Evolutionary conservation across 2,113 vertebrate genomes (phyloP), one percentile per base, ranked within the genome.

Genomic region (Sus scrofa): DNA sequence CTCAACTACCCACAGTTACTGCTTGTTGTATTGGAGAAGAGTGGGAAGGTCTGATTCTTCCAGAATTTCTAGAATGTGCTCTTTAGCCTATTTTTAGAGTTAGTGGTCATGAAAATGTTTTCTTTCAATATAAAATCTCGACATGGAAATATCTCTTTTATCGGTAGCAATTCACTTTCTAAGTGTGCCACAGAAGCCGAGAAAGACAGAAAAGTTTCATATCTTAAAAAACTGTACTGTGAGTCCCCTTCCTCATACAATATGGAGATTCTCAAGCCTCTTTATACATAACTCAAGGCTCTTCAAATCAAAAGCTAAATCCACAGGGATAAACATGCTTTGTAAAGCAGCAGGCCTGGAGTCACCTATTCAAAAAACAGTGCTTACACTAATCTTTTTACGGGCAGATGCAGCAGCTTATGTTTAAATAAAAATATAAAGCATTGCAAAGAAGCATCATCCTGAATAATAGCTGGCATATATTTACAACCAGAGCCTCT

Each of bases 221-320:
- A 44, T 16, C n/a, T 94, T 70, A 86, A 77, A 15, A 89, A 71
- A 26, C 0, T 91, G 56, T 58, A 34, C 30, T 9, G 19, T 74
- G 73, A 71, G 63, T 30, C 15, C 52, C 58, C 75, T 79, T 26
- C 27, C 34, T 74, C 81, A 50, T 56, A 67, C 83, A 67, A 82
- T 30, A 54, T 30, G 67, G 52, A 78, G 34, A 67, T 77, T 78
- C 39, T 88, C 34, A 19, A 54, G 54, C 24, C 30, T 94, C 71
- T 86, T 67, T 83, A 90, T 50, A 81, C 56, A 62, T 62, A 89
- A 89, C 68, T 95, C 82, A 89, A 68, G 52, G 60, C 58, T 91
- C n/a, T 96, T 97, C 71, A 90, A 91, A 95, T 94, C 63, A 75
- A 95, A 86, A 96, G 83, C 68, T 65, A 96, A 97, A 97, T 91